A percentile compares a stretch with the other conserved stretches of the same genome.
phyloP scores from a whole-genome alignment of 2,113 vertebrate genomes.

The Etheostoma spectabile region DNA sequence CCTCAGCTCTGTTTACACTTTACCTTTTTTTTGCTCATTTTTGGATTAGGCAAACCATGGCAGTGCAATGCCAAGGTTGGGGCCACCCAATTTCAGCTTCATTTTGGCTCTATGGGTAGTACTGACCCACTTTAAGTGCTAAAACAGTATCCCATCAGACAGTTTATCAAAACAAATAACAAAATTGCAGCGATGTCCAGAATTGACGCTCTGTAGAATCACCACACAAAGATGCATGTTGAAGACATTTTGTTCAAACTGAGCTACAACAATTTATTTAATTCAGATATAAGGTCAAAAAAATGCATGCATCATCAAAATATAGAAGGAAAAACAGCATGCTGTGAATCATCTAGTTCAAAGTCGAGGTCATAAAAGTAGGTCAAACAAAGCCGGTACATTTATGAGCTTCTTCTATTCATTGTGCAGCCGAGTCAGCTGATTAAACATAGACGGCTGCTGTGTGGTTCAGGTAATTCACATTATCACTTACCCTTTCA shows the following conservation, averaged over 20 bases:
- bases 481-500: slow-evolving; percentile 31
- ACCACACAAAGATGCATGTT: background rate
- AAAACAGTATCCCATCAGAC: background rate
- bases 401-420: slow-evolving; percentile 26
- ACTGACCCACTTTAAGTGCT: background rate
- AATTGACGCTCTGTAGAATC: background rate
- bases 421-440: slow-evolving; percentile 41
- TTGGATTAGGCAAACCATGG: too few species aligned
- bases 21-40: too few species aligned
- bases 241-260: background rate
- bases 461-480: slow-evolving; percentile 51
- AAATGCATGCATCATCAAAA: slow-evolving; percentile 1
- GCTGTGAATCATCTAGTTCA: background rate
- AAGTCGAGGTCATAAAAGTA: background rate
- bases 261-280: background rate
- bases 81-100: too few species aligned
- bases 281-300: background rate
- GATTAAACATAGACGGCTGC: slow-evolving; percentile 49
- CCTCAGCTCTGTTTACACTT: too few species aligned
- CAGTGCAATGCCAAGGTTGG: too few species aligned
- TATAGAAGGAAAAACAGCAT: background rate
- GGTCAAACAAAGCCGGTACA: background rate
- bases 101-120: too few species aligned
- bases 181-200: background rate
- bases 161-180: background rate